phyloP scores from a whole-genome alignment of 2,888 invertebrate genomes.

The Eristalinus sepulchralis region DNA sequence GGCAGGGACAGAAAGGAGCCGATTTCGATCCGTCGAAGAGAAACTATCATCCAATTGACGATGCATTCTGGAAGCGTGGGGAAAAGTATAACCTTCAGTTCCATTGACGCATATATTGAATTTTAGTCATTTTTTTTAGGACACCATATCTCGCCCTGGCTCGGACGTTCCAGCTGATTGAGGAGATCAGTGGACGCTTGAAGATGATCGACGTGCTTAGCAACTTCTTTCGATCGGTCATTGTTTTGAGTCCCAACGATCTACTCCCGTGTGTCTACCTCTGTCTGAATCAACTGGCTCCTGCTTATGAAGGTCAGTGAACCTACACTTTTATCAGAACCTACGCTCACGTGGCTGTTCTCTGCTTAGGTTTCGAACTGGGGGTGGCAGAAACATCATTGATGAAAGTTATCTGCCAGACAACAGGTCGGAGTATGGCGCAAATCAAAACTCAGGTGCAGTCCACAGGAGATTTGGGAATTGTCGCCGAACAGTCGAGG shows the following conservation, averaged over 20 bases:
- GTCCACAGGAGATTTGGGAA: constrained; percentile 92
- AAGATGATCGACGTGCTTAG: constrained; percentile 95
- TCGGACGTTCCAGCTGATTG: constrained; percentile 94
- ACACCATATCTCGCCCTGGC: constrained; percentile 97
- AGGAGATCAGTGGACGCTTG: constrained; percentile 90
- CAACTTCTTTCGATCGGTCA: constrained; percentile 96
- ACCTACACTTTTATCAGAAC: neutral
- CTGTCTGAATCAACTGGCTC: constrained; percentile 97
- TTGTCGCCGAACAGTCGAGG: constrained; percentile 92
- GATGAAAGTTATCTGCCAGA: constrained; percentile 96
- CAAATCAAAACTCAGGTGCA: constrained; percentile 87
- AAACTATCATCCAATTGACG: constrained; percentile 90
- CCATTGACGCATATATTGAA: neutral
- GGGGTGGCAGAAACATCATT: constrained; percentile 97
- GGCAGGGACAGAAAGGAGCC: constrained; percentile 74
- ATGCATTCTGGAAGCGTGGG: constrained; percentile 90
- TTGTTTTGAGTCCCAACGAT: constrained; percentile 93
- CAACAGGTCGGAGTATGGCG: constrained; percentile 91
- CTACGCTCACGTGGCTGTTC: neutral
- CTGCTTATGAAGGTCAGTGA: constrained; percentile 92
- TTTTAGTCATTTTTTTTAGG: constrained; percentile 79
- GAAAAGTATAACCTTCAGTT: constrained; percentile 83
- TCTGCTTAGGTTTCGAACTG: constrained; percentile 85
- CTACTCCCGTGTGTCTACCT: constrained; percentile 94
- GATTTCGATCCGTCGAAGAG: constrained; percentile 87